Percentiles rank a stretch among this genome's conserved stretches.
Evolutionary conservation across 1,140 invertebrate species (phyloP).

Genomic region (Charaxes varanes): DNA sequence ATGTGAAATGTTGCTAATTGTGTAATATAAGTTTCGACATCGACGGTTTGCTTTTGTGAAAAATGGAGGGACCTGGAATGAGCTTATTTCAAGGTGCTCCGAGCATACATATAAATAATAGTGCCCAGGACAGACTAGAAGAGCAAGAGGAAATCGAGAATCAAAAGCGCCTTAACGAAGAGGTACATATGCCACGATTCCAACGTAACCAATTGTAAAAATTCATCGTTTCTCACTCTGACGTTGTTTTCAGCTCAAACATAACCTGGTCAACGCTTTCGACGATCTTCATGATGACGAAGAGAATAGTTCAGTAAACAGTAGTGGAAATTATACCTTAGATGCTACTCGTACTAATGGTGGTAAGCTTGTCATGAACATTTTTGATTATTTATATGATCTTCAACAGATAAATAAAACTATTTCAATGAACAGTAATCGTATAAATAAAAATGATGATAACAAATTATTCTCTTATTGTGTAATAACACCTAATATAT

Average conservation of each 20-base stretch:
- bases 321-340: slow-evolving; percentile 63
- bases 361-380: slow-evolving; percentile 20
- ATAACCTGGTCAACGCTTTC: slow-evolving; percentile 74
- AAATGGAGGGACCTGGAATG: slow-evolving; percentile 72
- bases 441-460: no score
- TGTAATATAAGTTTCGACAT: no score
- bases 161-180: slow-evolving; percentile 73
- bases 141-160: slow-evolving; percentile 76
- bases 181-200: slow-evolving; percentile 46
- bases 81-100: slow-evolving; percentile 76
- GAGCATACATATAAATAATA: slow-evolving; percentile 74
- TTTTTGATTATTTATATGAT: no score
- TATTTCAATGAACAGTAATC: no score
- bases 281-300: slow-evolving; percentile 75
- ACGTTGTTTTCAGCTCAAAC: slow-evolving; percentile 59
- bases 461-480: not conserved
- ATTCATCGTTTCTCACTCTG: slow-evolving; percentile 2
- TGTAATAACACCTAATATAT: no score
- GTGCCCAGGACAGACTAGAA: slow-evolving; percentile 72
- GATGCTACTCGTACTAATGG: slow-evolving; percentile 49
- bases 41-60: no score
- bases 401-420: no score
- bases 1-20: no score
- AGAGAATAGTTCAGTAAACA: slow-evolving; percentile 72
- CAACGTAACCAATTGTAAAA: not conserved